Percentiles rank a stretch among this genome's conserved stretches.
phyloP scores from a whole-genome alignment of 2,113 vertebrate genomes.

The Ceyx cyanopectus region DNA sequence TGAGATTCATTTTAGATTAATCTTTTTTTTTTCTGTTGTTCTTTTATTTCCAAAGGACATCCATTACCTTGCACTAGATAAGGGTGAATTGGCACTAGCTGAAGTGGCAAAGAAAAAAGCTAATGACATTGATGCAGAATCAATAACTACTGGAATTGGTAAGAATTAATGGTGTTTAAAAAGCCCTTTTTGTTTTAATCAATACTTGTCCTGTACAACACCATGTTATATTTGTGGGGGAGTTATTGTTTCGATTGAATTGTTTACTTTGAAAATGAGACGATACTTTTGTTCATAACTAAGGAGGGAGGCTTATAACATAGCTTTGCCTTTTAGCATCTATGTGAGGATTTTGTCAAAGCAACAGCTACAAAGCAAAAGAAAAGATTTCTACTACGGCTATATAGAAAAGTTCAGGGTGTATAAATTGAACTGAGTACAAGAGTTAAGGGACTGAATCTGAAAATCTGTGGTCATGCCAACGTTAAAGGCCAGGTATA shows the following conservation, averaged over 20 bases:
- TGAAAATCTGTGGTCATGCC: not conserved
- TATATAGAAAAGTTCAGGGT: not conserved
- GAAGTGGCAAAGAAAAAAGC: constrained; percentile 95
- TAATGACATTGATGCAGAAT: constrained; percentile 88
- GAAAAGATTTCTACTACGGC: not conserved
- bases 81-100: constrained; percentile 94
- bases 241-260: constrained; percentile 55
- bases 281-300: not conserved
- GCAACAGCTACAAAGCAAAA: not conserved
- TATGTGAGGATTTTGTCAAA: not conserved
- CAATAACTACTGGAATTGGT: constrained; percentile 83
- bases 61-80: constrained; percentile 96
- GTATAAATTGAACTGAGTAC: not conserved
- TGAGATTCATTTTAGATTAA: constrained; percentile 91
- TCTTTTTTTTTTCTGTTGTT: constrained; percentile 79
- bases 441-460: not conserved
- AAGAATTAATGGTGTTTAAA: constrained; percentile 78
- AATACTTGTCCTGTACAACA: constrained; percentile 73
- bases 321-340: constrained; percentile 16
- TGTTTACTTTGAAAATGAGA: constrained; percentile 52
- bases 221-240: constrained; percentile 58
- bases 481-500: not conserved
- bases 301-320: constrained; percentile 13
- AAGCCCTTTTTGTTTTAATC: constrained; percentile 76
- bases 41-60: constrained; percentile 97